Base-by-base conservation (phyloP, 2,888 invertebrate genomes). In the Apamea epomidion region DNA sequence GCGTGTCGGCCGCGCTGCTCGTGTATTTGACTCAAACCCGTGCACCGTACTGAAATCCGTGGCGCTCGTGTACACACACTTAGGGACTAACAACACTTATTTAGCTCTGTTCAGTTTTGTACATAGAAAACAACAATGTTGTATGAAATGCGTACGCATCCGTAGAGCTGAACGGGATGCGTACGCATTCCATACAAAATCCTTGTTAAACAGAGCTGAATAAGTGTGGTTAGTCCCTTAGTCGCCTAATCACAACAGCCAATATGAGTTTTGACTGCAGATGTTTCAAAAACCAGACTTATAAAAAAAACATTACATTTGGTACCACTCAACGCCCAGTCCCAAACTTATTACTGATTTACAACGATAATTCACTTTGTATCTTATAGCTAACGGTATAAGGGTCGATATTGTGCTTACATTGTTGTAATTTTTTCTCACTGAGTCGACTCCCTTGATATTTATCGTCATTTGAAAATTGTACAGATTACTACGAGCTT, bases 281-380 rank as follows among this genome's bases (percentile, higher is more conserved):
- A 69, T n/a, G 12, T 29, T 71, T 60, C 16, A n/a, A 29, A n/a
- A 62, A 62, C 7, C 18, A 14, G 1, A 25, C 1, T 12, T 18
- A 45, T 1, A 37, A 37, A 6, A 6, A 51, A 25, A 7, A 32
- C 42, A 32, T 64, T 37, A 62, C 74, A 78, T 87, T 75, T 79
- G 74, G 68, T 87, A 87, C 84, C 73, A 69, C 48, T 14, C 18
- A 72, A 65, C 1, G 37, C 54, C 18, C 1, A 74, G 5, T 54
- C 21, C 42, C n/a, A 45, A 86, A 68, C 60, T 54, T 58, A 83
- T 77, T 54, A 77, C 60, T 72, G 78, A 65, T 74, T 78, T 72
- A 73, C 75, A 81, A 54, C 25, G 16, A 64, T 75, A 78, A 80
- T 51, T 77, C 80, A 87, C 58, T 85, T 80, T 85, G 51, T 74